Evolutionary conservation across 1,140 invertebrate species (phyloP).

Genomic region (Bilobella aurantiaca): DNA sequence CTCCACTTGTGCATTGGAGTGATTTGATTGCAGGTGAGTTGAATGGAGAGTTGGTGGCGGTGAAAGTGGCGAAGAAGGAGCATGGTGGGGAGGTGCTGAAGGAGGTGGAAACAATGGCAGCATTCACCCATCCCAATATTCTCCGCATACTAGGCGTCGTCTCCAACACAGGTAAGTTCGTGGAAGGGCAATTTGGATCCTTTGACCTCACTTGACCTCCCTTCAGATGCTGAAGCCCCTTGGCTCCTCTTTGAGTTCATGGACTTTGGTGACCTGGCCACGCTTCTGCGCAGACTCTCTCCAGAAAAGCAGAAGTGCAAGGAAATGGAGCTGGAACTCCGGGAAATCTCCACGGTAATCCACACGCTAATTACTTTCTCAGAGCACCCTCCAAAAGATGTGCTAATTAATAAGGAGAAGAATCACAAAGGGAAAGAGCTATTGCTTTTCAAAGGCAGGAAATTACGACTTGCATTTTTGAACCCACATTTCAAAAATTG

Average conservation of each 20-base stretch:
- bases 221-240: slow-evolving; percentile 55
- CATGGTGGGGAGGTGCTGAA: slow-evolving; percentile 72
- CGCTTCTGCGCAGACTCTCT: slow-evolving; percentile 58
- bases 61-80: slow-evolving; percentile 78
- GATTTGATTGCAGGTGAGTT: slow-evolving; percentile 22
- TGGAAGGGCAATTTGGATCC: not conserved
- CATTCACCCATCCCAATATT: slow-evolving; percentile 77
- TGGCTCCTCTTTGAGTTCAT: slow-evolving; percentile 93
- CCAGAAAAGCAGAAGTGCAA: not conserved
- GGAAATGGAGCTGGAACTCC: not conserved
- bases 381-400: no score
- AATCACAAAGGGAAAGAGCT: no score
- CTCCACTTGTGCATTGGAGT: no score
- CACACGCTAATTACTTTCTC: no score
- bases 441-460: no score
- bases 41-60: slow-evolving; percentile 53
- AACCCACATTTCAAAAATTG: no score
- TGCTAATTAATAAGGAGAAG: no score
- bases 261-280: slow-evolving; percentile 75
- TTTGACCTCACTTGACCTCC: not conserved
- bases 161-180: slow-evolving; percentile 11
- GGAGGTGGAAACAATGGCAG: slow-evolving; percentile 82
- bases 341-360: not conserved
- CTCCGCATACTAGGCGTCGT: slow-evolving; percentile 50
- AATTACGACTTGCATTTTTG: no score